Percentiles rank a stretch among this genome's conserved stretches.
phyloP scores from a whole-genome alignment of 1,140 invertebrate species.

The Apis dorsata region DNA sequence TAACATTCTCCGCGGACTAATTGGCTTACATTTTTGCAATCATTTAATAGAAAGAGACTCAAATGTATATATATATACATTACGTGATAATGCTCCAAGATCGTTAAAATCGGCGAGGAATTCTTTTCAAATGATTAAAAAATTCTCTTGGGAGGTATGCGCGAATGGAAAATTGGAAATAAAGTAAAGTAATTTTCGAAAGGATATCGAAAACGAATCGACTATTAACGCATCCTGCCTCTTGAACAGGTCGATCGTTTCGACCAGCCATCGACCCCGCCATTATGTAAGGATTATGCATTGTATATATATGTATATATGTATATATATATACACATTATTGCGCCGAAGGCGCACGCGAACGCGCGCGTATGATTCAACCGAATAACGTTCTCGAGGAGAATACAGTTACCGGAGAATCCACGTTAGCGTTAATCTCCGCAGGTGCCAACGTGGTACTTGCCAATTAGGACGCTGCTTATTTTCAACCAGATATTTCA shows the following conservation, averaged over 20 bases:
- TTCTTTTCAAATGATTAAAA: neutral
- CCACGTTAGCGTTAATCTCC: neutral
- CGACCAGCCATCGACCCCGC: slow-evolving; percentile 33
- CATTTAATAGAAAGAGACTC: too few relatives aligned
- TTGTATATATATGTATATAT: neutral
- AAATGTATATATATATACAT: too few relatives aligned
- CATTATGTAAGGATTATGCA: slow-evolving; percentile 55
- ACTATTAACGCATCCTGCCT: slow-evolving; percentile 54
- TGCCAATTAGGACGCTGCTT: neutral
- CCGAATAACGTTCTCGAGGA: neutral
- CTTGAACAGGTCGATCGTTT: slow-evolving; percentile 44
- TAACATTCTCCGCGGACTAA: too few relatives aligned
- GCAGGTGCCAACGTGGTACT: neutral
- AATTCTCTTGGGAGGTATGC: neutral
- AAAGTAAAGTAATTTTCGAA: neutral
- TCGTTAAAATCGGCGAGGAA: too few relatives aligned
- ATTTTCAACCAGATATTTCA: too few relatives aligned
- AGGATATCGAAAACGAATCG: neutral
- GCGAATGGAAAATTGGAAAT: neutral
- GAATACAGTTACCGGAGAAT: slow-evolving; percentile 7
- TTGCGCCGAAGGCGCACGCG: neutral
- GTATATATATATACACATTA: neutral
- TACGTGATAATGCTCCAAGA: too few relatives aligned
- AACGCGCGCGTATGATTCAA: slow-evolving; percentile 3
- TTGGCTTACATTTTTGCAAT: too few relatives aligned